These are phyloP conservation scores for Papilio xuthus DNA, from an alignment of 1,140 invertebrate genomes.

Conservation along the genomic window DNA sequence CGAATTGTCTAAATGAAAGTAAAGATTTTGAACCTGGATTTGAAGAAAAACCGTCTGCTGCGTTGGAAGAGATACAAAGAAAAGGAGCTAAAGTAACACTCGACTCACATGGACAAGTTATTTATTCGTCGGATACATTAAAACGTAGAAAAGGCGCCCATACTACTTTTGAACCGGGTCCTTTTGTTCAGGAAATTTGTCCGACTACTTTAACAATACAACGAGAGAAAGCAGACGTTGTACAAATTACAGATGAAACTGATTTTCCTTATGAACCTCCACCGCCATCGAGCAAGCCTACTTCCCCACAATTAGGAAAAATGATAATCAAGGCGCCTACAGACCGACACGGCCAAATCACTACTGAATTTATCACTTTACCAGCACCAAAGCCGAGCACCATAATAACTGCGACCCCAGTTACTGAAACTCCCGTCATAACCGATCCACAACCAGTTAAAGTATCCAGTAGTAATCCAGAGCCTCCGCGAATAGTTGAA, in stretches of 20 bases:
- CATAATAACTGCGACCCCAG: slow-evolving; percentile 81
- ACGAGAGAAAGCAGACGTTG: slow-evolving; percentile 74
- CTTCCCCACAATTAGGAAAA: slow-evolving; percentile 83
- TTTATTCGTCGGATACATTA: slow-evolving; percentile 94
- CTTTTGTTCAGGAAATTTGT: slow-evolving; percentile 85
- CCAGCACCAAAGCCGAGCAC: slow-evolving; percentile 83
- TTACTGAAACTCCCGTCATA: slow-evolving; percentile 64
- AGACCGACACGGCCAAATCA: slow-evolving; percentile 81
- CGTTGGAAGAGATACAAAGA: slow-evolving; percentile 71
- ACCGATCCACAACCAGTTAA: slow-evolving; percentile 43
- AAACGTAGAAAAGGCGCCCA: slow-evolving; percentile 90
- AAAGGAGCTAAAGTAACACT: slow-evolving; percentile 91
- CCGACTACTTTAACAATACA: slow-evolving; percentile 74
- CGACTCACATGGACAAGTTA: slow-evolving; percentile 93
- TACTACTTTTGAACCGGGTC: slow-evolving; percentile 92
- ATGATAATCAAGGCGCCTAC: slow-evolving; percentile 84
- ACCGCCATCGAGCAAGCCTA: slow-evolving; percentile 70
- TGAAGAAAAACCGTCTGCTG: slow-evolving; percentile 59
- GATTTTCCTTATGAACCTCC: slow-evolving; percentile 71
- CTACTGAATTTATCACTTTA: slow-evolving; percentile 84
- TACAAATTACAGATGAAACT: slow-evolving; percentile 73
- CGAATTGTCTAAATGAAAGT: slow-evolving; percentile 82
- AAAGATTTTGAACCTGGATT: slow-evolving; percentile 74
- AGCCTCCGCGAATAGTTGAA: slow-evolving; percentile 71
- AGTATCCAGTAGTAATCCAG: slow-evolving; percentile 56